Evolutionary conservation across 2,113 vertebrate species (phyloP).

Genomic region (Phoenicopterus ruber): DNA sequence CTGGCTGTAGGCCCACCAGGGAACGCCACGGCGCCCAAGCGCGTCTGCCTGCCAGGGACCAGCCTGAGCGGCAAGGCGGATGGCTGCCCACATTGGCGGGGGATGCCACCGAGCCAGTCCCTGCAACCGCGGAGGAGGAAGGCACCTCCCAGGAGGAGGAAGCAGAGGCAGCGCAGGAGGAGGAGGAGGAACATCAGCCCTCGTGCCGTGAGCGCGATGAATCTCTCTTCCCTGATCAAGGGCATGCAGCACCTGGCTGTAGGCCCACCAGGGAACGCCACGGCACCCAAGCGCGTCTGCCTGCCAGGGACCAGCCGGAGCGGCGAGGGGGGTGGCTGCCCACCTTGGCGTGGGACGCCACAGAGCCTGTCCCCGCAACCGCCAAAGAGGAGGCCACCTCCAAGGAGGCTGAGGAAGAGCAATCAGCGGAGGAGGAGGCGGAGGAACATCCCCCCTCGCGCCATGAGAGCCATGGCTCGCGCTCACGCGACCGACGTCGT

Average conservation of each 20-base stretch:
- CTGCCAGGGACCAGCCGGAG: neutral
- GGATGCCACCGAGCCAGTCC: neutral
- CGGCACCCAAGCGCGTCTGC: neutral
- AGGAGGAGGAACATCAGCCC: neutral
- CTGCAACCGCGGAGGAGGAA: neutral
- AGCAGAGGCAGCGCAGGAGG: neutral
- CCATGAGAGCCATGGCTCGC: too few species aligned
- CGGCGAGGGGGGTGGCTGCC: too few species aligned
- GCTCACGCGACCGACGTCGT: accelerated
- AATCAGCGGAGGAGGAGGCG: neutral
- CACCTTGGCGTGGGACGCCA: neutral
- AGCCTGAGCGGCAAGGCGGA: too few species aligned
- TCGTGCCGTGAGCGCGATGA: accelerated
- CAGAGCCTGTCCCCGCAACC: too few species aligned
- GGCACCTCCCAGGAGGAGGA: neutral
- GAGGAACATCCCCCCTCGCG: neutral
- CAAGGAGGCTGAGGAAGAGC: too few species aligned
- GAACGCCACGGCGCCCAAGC: neutral
- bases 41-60: neutral
- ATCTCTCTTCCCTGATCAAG: neutral
- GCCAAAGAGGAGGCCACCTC: neutral
- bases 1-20: neutral
- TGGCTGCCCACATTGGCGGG: neutral
- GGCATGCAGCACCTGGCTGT: neutral
- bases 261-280: accelerated